Percentiles rank a stretch among this genome's conserved stretches.
These are phyloP conservation scores for Falco naumanni DNA, from an alignment of 2,797 vertebrate genomes.

Conservation along the genomic window DNA sequence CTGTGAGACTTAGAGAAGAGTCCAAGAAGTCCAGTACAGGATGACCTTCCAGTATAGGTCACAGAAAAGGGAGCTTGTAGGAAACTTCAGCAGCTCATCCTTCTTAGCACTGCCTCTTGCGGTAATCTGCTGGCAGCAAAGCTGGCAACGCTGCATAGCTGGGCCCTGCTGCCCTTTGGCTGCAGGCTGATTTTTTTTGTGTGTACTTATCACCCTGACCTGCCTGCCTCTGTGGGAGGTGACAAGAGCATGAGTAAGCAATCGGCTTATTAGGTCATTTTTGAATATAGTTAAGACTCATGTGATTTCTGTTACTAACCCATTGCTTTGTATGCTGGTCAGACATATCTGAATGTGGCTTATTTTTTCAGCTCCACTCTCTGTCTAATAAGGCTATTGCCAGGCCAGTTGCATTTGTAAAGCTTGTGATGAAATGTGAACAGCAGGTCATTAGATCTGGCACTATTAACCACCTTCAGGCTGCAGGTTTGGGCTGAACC, in stretches of 20 bases:
- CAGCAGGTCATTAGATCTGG: background rate
- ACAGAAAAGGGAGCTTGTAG: conserved; percentile 43
- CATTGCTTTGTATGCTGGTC: background rate
- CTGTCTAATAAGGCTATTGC: background rate
- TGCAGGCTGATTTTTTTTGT: conserved; percentile 17
- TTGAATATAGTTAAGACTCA: background rate
- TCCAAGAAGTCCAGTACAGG: conserved; percentile 42
- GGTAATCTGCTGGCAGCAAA: conserved; percentile 31
- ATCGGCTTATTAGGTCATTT: background rate
- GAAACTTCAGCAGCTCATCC: conserved; percentile 51
- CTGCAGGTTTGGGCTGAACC: background rate
- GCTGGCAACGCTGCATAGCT: background rate
- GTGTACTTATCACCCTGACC: background rate
- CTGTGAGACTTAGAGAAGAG: background rate
- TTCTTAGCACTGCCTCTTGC: background rate
- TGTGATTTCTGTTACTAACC: background rate
- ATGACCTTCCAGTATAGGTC: conserved; percentile 59
- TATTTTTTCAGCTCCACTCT: background rate
- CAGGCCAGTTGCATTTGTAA: background rate
- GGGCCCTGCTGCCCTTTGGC: conserved; percentile 14
- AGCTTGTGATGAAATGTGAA: background rate
- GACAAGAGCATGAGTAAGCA: background rate
- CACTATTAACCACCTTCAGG: background rate
- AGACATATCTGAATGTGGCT: background rate
- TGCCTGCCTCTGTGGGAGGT: background rate